These are phyloP conservation scores for Lindbergichthys nudifrons DNA, from an alignment of 2,797 vertebrate species.

Conservation along the genomic window DNA sequence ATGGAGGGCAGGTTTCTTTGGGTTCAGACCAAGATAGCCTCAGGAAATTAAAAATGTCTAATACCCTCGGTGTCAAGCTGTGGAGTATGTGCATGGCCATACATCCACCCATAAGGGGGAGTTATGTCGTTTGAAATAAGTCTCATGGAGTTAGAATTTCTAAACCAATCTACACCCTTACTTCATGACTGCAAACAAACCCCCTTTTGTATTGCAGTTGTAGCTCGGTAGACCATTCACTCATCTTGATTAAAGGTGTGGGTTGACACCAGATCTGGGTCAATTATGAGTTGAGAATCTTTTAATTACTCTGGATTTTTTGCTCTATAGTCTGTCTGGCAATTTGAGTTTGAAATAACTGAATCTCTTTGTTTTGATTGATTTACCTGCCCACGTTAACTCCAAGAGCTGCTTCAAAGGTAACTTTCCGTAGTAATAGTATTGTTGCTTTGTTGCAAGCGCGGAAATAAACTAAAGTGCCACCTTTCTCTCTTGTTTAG, in stretches of 20 bases:
- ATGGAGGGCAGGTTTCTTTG: conserved; percentile 37
- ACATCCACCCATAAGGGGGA: not conserved
- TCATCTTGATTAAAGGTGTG: conserved; percentile 76
- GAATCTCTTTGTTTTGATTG: conserved; percentile 39
- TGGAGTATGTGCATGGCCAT: not conserved
- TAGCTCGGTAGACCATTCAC: conserved; percentile 53
- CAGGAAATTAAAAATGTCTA: conserved; percentile 37
- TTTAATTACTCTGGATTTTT: conserved; percentile 67
- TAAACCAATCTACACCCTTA: conserved; percentile 1
- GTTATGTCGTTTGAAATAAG: not conserved
- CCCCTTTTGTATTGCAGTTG: conserved; percentile 25
- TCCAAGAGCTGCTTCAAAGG: conserved; percentile 12
- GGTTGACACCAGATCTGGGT: conserved; percentile 62
- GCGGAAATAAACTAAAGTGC: conserved; percentile 10
- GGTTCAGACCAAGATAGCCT: conserved; percentile 37
- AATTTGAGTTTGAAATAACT: conserved; percentile 30
- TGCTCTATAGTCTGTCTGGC: conserved; percentile 32
- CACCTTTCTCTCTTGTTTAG: not conserved
- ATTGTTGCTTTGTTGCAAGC: conserved; percentile 18
- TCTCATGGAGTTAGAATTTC: not conserved
- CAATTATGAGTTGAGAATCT: conserved; percentile 62
- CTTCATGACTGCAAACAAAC: conserved; percentile 41
- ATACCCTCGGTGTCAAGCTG: not conserved
- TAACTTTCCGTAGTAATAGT: not conserved
- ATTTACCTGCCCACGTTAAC: conserved; percentile 34